A percentile compares a stretch with the other conserved stretches of the same genome.
Evolutionary conservation across 2,113 vertebrate genomes (phyloP).

Genomic region (Tychaedon coryphoeus): DNA sequence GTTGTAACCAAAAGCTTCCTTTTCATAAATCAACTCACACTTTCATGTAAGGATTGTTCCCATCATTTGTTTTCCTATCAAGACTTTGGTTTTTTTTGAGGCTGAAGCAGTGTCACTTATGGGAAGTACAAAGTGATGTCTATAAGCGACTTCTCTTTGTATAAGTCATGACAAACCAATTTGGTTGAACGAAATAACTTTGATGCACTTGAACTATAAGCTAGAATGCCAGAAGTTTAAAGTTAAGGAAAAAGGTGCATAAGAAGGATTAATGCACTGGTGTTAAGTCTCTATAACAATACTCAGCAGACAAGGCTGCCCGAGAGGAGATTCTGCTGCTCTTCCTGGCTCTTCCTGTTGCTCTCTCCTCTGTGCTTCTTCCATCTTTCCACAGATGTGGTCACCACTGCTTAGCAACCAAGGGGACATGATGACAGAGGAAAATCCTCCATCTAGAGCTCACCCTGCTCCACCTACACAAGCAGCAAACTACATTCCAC

Average conservation of each 20-base stretch:
- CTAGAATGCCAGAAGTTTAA: background rate
- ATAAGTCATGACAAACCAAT: background rate
- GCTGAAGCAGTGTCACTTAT: background rate
- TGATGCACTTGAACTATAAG: background rate
- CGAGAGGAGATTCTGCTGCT: fast-evolving
- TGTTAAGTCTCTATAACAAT: background rate
- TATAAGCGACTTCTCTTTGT: background rate
- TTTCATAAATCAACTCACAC: background rate
- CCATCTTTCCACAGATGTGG: background rate
- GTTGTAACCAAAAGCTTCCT: background rate
- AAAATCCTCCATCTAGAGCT: background rate
- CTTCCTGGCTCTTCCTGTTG: background rate
- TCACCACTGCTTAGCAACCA: conserved; percentile 49
- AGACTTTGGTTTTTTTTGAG: background rate
- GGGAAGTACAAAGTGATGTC: background rate
- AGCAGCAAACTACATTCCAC: background rate
- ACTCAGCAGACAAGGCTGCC: background rate
- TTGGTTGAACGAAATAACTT: background rate
- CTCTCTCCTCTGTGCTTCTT: background rate
- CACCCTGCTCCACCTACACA: background rate
- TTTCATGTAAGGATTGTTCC: background rate
- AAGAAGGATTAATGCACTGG: fast-evolving
- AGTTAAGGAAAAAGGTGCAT: background rate
- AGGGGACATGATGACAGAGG: background rate
- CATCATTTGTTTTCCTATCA: background rate